Evolutionary conservation across 2,113 vertebrate species (phyloP).

Genomic region (Morone saxatilis): DNA sequence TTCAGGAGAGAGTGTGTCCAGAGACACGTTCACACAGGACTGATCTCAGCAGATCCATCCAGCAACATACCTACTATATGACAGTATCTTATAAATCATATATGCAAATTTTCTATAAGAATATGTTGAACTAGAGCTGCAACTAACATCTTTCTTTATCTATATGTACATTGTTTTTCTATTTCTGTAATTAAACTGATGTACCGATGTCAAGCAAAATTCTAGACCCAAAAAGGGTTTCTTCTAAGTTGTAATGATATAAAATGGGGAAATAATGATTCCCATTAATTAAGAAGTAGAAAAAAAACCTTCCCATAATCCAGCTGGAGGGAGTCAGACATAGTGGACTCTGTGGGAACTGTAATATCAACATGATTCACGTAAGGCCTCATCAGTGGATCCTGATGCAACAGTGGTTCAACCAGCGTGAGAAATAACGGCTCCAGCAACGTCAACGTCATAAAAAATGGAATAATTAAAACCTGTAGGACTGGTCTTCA

Average conservation of each 20-base stretch:
- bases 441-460: background rate
- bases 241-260: no score
- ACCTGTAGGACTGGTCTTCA: background rate
- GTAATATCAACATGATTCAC: background rate
- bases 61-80: no score
- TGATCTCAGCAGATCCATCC: background rate
- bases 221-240: no score
- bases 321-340: background rate
- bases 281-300: no score
- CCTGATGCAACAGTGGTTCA: background rate
- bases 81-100: no score
- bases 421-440: background rate
- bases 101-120: background rate
- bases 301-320: background rate
- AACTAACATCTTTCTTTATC: no score
- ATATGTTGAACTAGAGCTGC: no score
- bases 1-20: background rate
- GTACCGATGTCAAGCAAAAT: no score
- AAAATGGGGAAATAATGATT: no score
- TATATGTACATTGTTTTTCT: no score
- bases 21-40: background rate
- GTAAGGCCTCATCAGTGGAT: background rate
- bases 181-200: no score
- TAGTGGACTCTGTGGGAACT: background rate
- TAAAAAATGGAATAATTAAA: background rate